A percentile compares a stretch with the other conserved stretches of the same genome.
phyloP scores from a whole-genome alignment of 2,888 invertebrate genomes.

The Oasisia sp. region DNA sequence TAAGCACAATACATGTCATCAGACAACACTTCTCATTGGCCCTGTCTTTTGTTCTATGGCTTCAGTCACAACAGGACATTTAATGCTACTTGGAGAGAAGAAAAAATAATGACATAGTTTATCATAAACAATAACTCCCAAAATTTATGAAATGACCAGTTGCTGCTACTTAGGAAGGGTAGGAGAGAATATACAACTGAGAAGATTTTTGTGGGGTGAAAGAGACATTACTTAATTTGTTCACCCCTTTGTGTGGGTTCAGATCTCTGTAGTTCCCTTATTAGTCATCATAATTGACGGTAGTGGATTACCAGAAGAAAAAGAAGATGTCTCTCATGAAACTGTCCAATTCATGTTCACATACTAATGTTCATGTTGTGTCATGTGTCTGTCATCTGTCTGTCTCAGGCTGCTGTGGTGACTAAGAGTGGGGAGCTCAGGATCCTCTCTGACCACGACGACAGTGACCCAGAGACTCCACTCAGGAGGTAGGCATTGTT shows the following conservation, averaged over 20 bases:
- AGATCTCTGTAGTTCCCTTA: not conserved
- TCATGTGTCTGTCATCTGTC: not conserved
- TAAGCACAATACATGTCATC: not conserved
- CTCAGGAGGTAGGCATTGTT: not conserved
- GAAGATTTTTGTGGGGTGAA: not conserved
- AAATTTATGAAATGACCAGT: too few species aligned
- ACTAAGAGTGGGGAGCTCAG: conserved; percentile 56
- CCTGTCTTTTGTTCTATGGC: not conserved
- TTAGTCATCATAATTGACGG: too few species aligned
- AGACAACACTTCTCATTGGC: not conserved
- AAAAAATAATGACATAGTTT: not conserved
- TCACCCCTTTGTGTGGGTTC: not conserved
- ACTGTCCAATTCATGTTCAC: not conserved
- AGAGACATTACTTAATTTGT: not conserved
- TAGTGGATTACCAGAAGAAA: too few species aligned
- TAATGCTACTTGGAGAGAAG: not conserved
- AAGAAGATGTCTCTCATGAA: too few species aligned
- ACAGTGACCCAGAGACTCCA: conserved; percentile 51
- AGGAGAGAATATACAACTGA: not conserved
- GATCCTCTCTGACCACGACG: conserved; percentile 58
- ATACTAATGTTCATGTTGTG: conserved; percentile 31
- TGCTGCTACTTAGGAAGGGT: not conserved
- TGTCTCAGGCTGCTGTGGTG: conserved; percentile 47
- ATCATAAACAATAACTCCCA: not conserved
- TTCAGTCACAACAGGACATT: not conserved